Evolutionary conservation across 2,797 vertebrate genomes (phyloP).

Genomic region (Leptodactylus fallax): DNA sequence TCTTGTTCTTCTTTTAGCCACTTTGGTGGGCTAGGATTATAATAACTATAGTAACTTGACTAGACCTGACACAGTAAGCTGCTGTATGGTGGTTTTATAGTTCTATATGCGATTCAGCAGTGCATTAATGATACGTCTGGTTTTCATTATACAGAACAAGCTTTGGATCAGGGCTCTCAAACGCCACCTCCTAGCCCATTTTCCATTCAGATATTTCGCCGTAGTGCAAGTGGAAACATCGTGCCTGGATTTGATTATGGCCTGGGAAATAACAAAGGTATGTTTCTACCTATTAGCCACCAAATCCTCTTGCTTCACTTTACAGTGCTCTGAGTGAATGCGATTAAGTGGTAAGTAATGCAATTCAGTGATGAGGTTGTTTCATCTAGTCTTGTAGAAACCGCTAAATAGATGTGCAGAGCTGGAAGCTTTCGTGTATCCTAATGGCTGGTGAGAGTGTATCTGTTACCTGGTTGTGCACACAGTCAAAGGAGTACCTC

Average conservation of each 20-base stretch:
- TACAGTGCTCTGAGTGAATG: background rate
- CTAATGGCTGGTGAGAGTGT: too few relatives aligned
- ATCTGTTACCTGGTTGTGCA: too few relatives aligned
- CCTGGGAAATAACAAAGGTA: conserved; percentile 97
- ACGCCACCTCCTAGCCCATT: conserved; percentile 98
- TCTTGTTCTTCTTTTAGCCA: too few relatives aligned
- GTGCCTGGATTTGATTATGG: conserved; percentile 97
- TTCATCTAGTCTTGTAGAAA: too few relatives aligned
- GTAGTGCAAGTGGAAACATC: conserved; percentile 83
- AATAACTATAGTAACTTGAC: background rate
- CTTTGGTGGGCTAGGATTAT: background rate
- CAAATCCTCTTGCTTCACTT: background rate
- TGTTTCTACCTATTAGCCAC: conserved; percentile 57
- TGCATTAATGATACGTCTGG: conserved; percentile 22
- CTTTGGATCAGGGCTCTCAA: conserved; percentile 89
- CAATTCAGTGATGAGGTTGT: too few relatives aligned
- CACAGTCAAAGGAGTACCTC: too few relatives aligned
- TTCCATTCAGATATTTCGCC: conserved; percentile 94
- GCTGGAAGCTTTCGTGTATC: too few relatives aligned
- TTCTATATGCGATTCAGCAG: background rate
- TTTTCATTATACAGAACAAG: conserved; percentile 85
- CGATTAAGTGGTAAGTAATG: background rate
- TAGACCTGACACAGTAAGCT: background rate
- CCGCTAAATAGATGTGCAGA: too few relatives aligned
- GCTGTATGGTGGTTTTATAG: background rate